phyloP scores from a whole-genome alignment of 1,140 invertebrate species.

The Halictus rubicundus region DNA sequence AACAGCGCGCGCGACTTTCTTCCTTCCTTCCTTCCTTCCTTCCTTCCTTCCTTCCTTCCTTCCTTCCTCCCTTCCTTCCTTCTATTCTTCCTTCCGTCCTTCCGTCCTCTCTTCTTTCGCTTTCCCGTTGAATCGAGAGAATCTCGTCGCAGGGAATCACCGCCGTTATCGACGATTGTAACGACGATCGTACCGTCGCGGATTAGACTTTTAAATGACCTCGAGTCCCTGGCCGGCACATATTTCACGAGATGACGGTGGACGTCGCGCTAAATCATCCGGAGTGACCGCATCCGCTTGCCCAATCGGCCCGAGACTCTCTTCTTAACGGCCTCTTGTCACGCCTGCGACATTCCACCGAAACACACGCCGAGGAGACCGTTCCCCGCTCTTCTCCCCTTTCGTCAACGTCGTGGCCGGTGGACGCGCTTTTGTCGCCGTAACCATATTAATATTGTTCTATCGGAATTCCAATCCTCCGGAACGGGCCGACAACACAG shows the following conservation, averaged over 20 bases:
- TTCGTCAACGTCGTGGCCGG: conserved; percentile 20
- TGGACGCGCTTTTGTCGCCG: conserved; percentile 45
- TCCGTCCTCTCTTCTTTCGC: neutral
- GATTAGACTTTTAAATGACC: conserved; percentile 72
- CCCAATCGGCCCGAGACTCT: conserved; percentile 64
- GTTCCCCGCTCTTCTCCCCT: neutral
- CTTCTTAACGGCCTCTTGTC: conserved; percentile 69
- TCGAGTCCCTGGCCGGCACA: conserved; percentile 47
- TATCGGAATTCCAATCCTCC: conserved; percentile 54
- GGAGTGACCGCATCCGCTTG: conserved; percentile 74
- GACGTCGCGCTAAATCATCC: conserved; percentile 70
- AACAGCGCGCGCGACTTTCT: neutral
- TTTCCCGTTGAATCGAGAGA: neutral
- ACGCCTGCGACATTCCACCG: conserved; percentile 70
- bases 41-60: neutral
- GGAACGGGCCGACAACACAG: conserved; percentile 23
- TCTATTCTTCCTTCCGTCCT: neutral
- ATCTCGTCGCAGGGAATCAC: neutral
- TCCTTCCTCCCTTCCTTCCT: neutral
- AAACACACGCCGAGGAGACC: conserved; percentile 46
- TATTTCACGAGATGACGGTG: conserved; percentile 67
- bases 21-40: neutral
- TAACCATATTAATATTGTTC: conserved; percentile 61
- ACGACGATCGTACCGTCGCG: conserved; percentile 56
- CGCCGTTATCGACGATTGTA: conserved; percentile 65